phyloP scores from a whole-genome alignment of 2,888 invertebrate species.

The Troilus luridus region DNA sequence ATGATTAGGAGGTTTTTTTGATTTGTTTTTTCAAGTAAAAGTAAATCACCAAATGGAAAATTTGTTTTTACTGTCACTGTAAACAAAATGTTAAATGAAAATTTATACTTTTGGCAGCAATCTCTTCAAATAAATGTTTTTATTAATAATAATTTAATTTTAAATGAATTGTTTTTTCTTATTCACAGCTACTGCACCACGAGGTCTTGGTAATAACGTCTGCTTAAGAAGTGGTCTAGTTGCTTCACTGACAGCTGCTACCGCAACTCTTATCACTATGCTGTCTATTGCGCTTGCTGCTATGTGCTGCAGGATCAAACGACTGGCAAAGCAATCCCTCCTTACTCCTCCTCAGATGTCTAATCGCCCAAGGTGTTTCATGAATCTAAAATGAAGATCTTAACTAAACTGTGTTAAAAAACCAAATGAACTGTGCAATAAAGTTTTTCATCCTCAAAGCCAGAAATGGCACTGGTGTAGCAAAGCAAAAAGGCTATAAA shows the following conservation, averaged over 20 bases:
- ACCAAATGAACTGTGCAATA: background rate
- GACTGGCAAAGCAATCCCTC: conserved; percentile 69
- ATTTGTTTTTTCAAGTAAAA: too few relatives aligned
- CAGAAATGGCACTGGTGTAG: background rate
- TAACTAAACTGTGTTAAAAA: background rate
- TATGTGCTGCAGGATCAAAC: conserved; percentile 82
- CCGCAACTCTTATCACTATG: conserved; percentile 80
- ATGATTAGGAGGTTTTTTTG: too few relatives aligned
- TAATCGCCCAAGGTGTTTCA: conserved; percentile 60
- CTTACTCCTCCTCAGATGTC: conserved; percentile 60
- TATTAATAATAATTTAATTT: background rate
- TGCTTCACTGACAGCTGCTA: conserved; percentile 78
- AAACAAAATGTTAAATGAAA: too few relatives aligned
- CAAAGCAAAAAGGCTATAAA: background rate
- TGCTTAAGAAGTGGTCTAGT: conserved; percentile 76
- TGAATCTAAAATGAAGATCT: conserved; percentile 62
- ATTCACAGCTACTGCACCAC: conserved; percentile 63
- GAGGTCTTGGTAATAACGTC: conserved; percentile 72
- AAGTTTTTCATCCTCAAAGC: conserved; percentile 35
- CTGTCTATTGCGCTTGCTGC: conserved; percentile 81
- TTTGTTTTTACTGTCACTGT: too few relatives aligned
- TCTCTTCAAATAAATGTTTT: background rate
- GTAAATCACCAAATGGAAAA: too few relatives aligned
- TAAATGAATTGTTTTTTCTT: background rate
- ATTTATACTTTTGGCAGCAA: too few relatives aligned